Conservation (phyloP, 2,888 invertebrate genomes). For the Melanchra persicariae region DNA sequence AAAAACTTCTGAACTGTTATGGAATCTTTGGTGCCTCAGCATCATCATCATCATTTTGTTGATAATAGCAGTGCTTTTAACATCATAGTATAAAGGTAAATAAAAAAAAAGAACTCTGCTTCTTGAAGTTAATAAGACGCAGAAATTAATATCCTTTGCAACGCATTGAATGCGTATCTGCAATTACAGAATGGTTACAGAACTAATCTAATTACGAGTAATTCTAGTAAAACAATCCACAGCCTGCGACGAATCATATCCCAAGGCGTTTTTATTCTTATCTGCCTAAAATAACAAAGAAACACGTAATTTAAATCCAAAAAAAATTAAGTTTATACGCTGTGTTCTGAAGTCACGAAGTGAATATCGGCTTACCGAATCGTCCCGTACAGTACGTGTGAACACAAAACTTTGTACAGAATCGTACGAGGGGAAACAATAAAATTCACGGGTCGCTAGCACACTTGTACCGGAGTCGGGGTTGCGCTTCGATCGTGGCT, state of each 20-base stretch:
- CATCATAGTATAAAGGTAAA: neutral
- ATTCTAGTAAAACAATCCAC: slow-evolving; percentile 24
- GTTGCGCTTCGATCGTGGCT: slow-evolving; percentile 70
- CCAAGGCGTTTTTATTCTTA: neutral
- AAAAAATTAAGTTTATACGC: slow-evolving; percentile 37
- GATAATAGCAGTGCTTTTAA: neutral
- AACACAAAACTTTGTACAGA: slow-evolving; percentile 81
- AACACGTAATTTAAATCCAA: slow-evolving; percentile 26
- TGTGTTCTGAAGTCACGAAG: slow-evolving; percentile 67
- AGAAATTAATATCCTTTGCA: neutral
- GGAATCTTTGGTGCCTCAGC: neutral
- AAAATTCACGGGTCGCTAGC: slow-evolving; percentile 86
- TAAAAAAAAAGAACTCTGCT: too few species aligned
- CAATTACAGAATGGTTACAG: slow-evolving; percentile 26
- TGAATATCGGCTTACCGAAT: slow-evolving; percentile 77
- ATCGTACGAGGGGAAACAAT: slow-evolving; percentile 83
- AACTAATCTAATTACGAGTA: slow-evolving; percentile 50
- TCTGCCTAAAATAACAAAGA: slow-evolving; percentile 27
- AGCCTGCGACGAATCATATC: slow-evolving; percentile 24
- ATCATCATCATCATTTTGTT: neutral
- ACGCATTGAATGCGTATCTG: slow-evolving; percentile 10
- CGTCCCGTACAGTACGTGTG: slow-evolving; percentile 64
- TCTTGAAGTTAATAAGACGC: too few species aligned
- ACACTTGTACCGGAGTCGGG: slow-evolving; percentile 61
- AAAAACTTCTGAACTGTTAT: neutral